Evolutionary conservation across 2,113 vertebrate genomes (phyloP).

Genomic region (Tetrao urogallus): DNA sequence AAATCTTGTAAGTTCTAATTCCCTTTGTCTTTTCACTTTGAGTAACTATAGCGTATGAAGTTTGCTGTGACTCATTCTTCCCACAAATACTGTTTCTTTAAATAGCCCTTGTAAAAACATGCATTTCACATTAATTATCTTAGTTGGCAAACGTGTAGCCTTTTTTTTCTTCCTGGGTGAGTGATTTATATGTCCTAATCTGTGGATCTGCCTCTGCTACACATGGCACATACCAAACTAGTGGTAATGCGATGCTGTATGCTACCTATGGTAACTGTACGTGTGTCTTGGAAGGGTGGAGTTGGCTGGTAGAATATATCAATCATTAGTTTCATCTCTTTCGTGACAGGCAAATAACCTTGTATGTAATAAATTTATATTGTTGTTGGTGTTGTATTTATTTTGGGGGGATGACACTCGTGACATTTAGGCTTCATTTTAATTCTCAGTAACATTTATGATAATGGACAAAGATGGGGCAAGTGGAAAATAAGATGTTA

Average conservation of each 20-base stretch:
- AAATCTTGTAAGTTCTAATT: slow-evolving; percentile 28
- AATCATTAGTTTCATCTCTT: not conserved
- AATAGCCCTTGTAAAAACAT: slow-evolving; percentile 63
- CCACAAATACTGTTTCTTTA: slow-evolving; percentile 49
- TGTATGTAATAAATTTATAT: not conserved
- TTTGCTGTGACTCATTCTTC: slow-evolving; percentile 70
- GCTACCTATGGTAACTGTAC: not conserved
- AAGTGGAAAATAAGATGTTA: not conserved
- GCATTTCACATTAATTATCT: slow-evolving; percentile 35
- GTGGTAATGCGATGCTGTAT: not conserved
- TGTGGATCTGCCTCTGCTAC: slow-evolving; percentile 18
- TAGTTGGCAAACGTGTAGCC: slow-evolving; percentile 1
- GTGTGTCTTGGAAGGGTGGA: not conserved
- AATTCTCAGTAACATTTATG: not conserved
- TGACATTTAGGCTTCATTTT: not conserved
- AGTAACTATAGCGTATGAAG: slow-evolving; percentile 15
- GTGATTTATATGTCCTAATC: not conserved
- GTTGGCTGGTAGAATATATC: not conserved
- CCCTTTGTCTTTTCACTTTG: slow-evolving; percentile 67
- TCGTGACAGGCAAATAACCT: not conserved
- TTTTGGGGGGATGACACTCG: not conserved
- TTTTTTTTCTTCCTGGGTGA: slow-evolving; percentile 26
- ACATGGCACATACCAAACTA: not conserved
- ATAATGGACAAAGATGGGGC: not conserved
- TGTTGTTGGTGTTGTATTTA: not conserved